A percentile compares a stretch with the other conserved stretches of the same genome.
Conservation (phyloP, 2,113 vertebrate genomes). For the Morone chrysops region DNA sequence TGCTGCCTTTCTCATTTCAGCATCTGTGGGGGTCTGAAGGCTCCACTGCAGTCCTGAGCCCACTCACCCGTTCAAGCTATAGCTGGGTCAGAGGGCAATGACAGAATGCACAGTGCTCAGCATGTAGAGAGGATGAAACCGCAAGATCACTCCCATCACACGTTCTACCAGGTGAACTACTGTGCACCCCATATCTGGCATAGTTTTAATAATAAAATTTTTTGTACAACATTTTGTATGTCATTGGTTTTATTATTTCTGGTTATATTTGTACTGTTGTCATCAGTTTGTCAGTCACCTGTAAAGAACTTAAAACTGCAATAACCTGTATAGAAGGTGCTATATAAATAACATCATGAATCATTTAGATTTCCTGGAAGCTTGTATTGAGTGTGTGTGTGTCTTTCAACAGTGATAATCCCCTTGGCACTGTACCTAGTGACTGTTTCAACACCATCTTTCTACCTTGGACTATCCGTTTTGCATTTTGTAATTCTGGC, state of each 20-base stretch:
- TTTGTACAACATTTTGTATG: not conserved
- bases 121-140: conserved; percentile 9
- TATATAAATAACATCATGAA: too few species aligned
- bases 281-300: not conserved
- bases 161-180: too few species aligned
- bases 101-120: conserved; percentile 15
- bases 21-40: not conserved
- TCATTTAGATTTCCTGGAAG: too few species aligned
- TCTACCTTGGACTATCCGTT: too few species aligned
- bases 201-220: not conserved
- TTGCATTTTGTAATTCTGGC: too few species aligned
- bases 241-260: not conserved
- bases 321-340: too few species aligned
- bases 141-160: not conserved
- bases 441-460: too few species aligned
- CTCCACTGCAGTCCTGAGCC: not conserved
- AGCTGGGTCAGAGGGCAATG: conserved; percentile 30
- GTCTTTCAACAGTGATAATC: not conserved
- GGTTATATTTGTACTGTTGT: not conserved
- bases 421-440: conserved; percentile 4
- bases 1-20: not conserved
- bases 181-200: not conserved
- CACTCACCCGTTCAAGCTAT: not conserved
- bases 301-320: too few species aligned
- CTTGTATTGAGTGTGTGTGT: too few species aligned